phyloP scores from a whole-genome alignment of 2,113 vertebrate genomes.

The Pantherophis guttatus region DNA sequence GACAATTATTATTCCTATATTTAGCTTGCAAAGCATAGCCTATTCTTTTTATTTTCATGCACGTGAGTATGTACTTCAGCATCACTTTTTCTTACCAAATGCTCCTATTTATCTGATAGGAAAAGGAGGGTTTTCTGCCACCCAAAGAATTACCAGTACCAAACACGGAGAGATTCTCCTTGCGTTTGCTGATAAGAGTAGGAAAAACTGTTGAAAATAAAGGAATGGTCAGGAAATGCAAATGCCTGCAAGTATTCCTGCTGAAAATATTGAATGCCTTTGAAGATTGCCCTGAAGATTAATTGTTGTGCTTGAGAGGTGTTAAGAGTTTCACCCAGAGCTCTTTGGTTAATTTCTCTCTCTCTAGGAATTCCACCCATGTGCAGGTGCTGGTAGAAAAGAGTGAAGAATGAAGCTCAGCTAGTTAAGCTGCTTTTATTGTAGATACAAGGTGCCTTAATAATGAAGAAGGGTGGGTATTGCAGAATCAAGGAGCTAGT shows the following conservation, averaged over 20 bases:
- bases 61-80: background rate
- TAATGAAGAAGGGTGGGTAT: background rate
- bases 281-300: background rate
- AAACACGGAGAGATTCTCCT: background rate
- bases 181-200: background rate
- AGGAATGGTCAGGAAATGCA: background rate
- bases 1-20: background rate
- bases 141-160: background rate
- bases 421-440: background rate
- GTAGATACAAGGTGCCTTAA: background rate
- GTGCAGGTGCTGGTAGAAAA: background rate
- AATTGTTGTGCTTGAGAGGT: background rate
- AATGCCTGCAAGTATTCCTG: background rate
- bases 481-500: background rate
- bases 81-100: background rate
- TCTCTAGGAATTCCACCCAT: background rate
- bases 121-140: background rate
- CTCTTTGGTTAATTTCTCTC: background rate
- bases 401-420: background rate
- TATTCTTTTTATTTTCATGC: background rate
- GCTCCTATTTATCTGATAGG: background rate
- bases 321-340: background rate
- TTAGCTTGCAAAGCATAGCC: background rate
- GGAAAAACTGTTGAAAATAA: background rate
- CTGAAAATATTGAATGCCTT: background rate